Percentiles rank a stretch among this genome's conserved stretches.
Evolutionary conservation across 2,888 invertebrate species (phyloP).

Genomic region (Oxycera nigricornis): DNA sequence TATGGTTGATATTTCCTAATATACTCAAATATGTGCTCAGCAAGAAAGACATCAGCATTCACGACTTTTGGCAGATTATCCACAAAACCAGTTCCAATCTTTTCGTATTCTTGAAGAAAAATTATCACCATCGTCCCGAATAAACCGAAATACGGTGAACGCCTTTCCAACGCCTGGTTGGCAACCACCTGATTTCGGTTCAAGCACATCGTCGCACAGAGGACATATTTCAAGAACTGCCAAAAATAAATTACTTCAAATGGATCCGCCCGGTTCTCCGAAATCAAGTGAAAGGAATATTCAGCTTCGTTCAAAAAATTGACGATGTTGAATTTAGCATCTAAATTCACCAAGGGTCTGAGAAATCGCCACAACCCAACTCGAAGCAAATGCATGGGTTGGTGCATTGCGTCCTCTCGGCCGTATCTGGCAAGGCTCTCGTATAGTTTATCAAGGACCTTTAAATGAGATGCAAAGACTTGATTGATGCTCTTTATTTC

Average conservation of each 20-base stretch:
- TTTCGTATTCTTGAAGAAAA: slow-evolving; percentile 35
- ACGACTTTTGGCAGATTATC: slow-evolving; percentile 27
- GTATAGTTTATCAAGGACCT: slow-evolving; percentile 16
- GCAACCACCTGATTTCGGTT: slow-evolving; percentile 7
- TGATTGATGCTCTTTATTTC: slow-evolving; percentile 37
- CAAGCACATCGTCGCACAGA: slow-evolving; percentile 18
- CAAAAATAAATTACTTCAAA: slow-evolving; percentile 38
- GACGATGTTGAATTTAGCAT: background rate
- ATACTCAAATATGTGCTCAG: background rate
- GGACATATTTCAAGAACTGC: slow-evolving; percentile 39
- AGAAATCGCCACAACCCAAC: slow-evolving; percentile 42
- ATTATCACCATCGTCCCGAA: slow-evolving; percentile 37
- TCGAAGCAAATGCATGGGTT: slow-evolving; percentile 9
- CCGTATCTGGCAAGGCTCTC: slow-evolving; percentile 20
- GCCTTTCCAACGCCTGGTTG: background rate
- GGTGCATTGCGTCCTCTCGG: background rate
- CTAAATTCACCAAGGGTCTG: background rate
- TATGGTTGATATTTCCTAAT: background rate
- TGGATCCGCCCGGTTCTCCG: slow-evolving; percentile 20
- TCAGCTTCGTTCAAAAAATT: slow-evolving; percentile 31
- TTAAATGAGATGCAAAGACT: slow-evolving; percentile 4
- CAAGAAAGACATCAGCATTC: background rate
- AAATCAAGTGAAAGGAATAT: background rate
- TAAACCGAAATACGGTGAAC: slow-evolving; percentile 18
- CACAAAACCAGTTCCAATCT: background rate